phyloP scores from a whole-genome alignment of 2,888 invertebrate genomes.

The Ceramica pisi region DNA sequence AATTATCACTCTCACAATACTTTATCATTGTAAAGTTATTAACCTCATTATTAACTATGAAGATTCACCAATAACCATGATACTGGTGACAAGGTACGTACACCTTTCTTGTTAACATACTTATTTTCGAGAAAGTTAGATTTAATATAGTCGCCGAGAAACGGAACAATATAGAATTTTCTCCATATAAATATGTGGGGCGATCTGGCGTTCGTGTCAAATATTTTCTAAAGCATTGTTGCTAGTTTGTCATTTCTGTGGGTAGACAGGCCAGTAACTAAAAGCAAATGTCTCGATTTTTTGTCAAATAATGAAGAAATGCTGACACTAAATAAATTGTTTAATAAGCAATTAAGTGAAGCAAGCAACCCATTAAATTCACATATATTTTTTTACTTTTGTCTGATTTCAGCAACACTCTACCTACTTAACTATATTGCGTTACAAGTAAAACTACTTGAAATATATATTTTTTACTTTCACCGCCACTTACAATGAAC shows the following conservation, averaged over 20 bases:
- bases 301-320: neutral
- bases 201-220: conserved; percentile 8
- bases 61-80: conserved; percentile 33
- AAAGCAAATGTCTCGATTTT: neutral
- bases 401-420: neutral
- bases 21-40: conserved; percentile 41
- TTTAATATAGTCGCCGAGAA: conserved; percentile 40
- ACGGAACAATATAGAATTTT: conserved; percentile 52
- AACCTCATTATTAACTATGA: conserved; percentile 39
- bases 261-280: neutral
- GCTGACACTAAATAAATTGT: neutral
- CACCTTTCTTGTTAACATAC: conserved; percentile 56
- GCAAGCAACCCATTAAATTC: neutral
- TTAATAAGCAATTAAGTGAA: neutral
- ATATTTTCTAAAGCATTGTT: conserved; percentile 22
- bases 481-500: conserved; percentile 18
- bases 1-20: conserved; percentile 51
- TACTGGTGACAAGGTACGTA: conserved; percentile 40
- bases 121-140: conserved; percentile 50
- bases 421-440: neutral
- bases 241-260: neutral
- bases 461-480: conserved; percentile 13
- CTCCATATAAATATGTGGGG: conserved; percentile 44
- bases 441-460: conserved; percentile 1
- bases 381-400: neutral